Conservation (phyloP, 2,797 vertebrate genomes). For the Takifugu ocellatus region DNA sequence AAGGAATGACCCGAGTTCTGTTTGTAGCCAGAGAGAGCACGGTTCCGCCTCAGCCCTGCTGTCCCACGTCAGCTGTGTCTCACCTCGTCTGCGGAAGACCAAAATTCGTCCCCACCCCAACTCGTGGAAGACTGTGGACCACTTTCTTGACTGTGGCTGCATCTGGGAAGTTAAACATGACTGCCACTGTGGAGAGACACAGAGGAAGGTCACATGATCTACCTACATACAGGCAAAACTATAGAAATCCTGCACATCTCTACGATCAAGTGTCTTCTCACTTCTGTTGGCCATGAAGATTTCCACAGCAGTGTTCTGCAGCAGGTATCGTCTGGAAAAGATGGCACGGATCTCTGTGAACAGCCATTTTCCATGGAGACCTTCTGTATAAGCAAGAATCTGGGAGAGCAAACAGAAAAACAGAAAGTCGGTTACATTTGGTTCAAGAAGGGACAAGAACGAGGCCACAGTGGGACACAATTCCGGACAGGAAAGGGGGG, state of each 20-base stretch:
- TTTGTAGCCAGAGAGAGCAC: slow-evolving; percentile 61
- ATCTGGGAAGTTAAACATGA: slow-evolving; percentile 98
- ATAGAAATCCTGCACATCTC: too few species aligned
- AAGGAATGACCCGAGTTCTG: slow-evolving; percentile 69
- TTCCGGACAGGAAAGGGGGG: neutral
- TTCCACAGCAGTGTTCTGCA: slow-evolving; percentile 96
- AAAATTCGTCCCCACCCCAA: slow-evolving; percentile 94
- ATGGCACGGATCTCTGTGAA: slow-evolving; percentile 92
- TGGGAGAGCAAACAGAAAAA: slow-evolving; percentile 46
- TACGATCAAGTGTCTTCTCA: slow-evolving; percentile 58
- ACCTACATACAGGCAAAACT: neutral
- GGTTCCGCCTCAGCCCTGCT: neutral
- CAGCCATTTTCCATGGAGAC: slow-evolving; percentile 97
- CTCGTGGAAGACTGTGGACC: slow-evolving; percentile 90
- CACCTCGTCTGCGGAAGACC: slow-evolving; percentile 96
- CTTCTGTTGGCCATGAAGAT: slow-evolving; percentile 98
- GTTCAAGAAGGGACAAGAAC: neutral
- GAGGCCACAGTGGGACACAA: neutral
- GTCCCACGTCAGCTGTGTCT: slow-evolving; percentile 5
- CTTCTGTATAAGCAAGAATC: slow-evolving; percentile 93
- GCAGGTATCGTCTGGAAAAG: slow-evolving; percentile 93
- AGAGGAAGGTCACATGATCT: slow-evolving; percentile 5
- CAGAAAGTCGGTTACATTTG: neutral
- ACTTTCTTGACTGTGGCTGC: slow-evolving; percentile 93
- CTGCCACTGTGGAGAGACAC: slow-evolving; percentile 76